These are phyloP conservation scores for Sebastiscus albofasciatus DNA, from an alignment of 2,797 vertebrate genomes.

Conservation along the genomic window DNA sequence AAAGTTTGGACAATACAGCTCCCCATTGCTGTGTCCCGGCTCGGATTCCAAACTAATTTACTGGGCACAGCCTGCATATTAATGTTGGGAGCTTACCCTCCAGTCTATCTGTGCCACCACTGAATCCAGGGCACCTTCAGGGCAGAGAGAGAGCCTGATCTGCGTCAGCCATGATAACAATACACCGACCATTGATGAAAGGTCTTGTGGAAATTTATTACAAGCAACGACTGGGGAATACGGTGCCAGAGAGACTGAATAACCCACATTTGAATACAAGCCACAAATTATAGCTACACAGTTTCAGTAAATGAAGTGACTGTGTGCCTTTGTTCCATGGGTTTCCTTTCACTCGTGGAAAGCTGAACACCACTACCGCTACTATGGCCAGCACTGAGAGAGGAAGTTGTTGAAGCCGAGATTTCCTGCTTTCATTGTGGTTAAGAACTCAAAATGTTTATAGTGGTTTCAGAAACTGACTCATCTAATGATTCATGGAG, in stretches of 20 bases:
- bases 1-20: slow-evolving; percentile 44
- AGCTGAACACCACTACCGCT: slow-evolving; percentile 83
- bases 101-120: slow-evolving; percentile 52
- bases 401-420: slow-evolving; percentile 97
- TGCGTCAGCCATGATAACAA: slow-evolving; percentile 76
- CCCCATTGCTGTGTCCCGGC: slow-evolving; percentile 42
- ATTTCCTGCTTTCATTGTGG: slow-evolving; percentile 95
- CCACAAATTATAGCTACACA: slow-evolving; percentile 89
- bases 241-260: slow-evolving; percentile 78
- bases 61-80: slow-evolving; percentile 66
- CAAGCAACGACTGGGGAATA: slow-evolving; percentile 68
- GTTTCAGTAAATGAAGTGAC: slow-evolving; percentile 89
- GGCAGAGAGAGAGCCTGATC: slow-evolving; percentile 67
- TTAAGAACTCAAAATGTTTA: slow-evolving; percentile 92
- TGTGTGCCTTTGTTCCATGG: slow-evolving; percentile 87
- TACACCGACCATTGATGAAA: slow-evolving; percentile 76
- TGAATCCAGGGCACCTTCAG: slow-evolving; percentile 76
- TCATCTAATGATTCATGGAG: slow-evolving; percentile 94
- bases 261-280: slow-evolving; percentile 87
- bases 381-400: slow-evolving; percentile 87
- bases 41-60: slow-evolving; percentile 67
- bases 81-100: slow-evolving; percentile 64
- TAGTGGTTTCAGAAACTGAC: slow-evolving; percentile 97
- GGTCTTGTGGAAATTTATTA: slow-evolving; percentile 78
- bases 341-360: slow-evolving; percentile 87